These are phyloP conservation scores for Aphidius ervi DNA, from an alignment of 1,140 invertebrate species.

Conservation along the genomic window DNA sequence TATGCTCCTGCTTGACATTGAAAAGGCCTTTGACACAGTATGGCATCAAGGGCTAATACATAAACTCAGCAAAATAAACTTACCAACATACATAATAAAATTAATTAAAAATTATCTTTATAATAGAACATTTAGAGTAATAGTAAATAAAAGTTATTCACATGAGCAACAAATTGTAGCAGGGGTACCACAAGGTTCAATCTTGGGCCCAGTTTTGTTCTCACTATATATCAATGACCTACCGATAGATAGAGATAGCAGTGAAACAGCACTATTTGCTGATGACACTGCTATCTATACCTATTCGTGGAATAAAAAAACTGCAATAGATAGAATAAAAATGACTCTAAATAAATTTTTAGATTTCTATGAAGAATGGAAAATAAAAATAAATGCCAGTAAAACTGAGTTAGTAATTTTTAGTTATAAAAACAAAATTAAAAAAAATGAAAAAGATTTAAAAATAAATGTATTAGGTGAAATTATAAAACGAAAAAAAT, in stretches of 20 bases:
- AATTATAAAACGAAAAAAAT: too few species aligned
- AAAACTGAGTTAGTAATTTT: conserved; percentile 29
- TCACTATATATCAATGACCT: conserved; percentile 22
- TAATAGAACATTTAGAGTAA: conserved; percentile 27
- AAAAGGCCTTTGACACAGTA: too few species aligned
- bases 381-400: conserved; percentile 28
- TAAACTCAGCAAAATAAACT: too few species aligned
- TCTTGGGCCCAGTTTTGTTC: conserved; percentile 22
- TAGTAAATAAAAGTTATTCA: conserved; percentile 17
- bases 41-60: too few species aligned
- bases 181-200: conserved; percentile 34
- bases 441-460: too few species aligned
- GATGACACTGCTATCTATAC: conserved; percentile 23
- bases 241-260: conserved; percentile 11
- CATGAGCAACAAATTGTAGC: conserved; percentile 18
- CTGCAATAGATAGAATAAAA: conserved; percentile 17
- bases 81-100: too few species aligned
- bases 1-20: too few species aligned
- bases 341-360: conserved; percentile 15
- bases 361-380: conserved; percentile 24
- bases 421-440: too few species aligned
- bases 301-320: conserved; percentile 15
- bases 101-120: too few species aligned
- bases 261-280: conserved; percentile 21
- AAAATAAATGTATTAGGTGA: too few species aligned